Evolutionary conservation across 2,113 vertebrate species (phyloP).

Genomic region (Gopherus flavomarginatus): DNA sequence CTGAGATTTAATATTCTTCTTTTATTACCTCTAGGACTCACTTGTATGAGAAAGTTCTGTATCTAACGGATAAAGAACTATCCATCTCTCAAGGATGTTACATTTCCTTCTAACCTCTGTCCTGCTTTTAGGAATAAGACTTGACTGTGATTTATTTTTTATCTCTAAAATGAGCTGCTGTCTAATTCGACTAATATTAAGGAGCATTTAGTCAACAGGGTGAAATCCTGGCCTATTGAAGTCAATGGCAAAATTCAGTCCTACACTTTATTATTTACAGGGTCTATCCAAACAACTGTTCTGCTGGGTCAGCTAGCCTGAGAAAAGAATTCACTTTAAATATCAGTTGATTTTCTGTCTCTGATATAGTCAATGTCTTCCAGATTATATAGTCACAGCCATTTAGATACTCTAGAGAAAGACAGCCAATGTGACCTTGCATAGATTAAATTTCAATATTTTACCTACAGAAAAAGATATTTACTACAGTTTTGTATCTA

Average conservation of each 20-base stretch:
- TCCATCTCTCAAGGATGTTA: neutral
- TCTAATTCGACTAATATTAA: neutral
- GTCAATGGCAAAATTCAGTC: neutral
- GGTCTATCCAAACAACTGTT: neutral
- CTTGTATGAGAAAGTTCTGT: neutral
- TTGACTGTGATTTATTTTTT: neutral
- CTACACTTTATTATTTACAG: neutral
- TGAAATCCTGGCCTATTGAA: neutral
- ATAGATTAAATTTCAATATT: neutral
- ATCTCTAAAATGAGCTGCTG: neutral
- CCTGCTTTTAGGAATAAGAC: neutral
- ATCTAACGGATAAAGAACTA: neutral
- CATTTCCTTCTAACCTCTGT: neutral
- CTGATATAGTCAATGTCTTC: neutral
- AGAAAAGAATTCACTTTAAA: neutral
- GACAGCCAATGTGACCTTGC: neutral
- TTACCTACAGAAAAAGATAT: rapidly evolving
- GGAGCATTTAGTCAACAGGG: neutral
- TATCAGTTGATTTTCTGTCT: neutral
- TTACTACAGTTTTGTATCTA: neutral
- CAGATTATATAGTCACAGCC: neutral
- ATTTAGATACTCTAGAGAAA: neutral
- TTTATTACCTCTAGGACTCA: neutral
- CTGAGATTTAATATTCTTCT: neutral
- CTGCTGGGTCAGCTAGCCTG: neutral